Evolutionary conservation across 1,140 invertebrate species (phyloP).

Genomic region (Platyscapa corneri): DNA sequence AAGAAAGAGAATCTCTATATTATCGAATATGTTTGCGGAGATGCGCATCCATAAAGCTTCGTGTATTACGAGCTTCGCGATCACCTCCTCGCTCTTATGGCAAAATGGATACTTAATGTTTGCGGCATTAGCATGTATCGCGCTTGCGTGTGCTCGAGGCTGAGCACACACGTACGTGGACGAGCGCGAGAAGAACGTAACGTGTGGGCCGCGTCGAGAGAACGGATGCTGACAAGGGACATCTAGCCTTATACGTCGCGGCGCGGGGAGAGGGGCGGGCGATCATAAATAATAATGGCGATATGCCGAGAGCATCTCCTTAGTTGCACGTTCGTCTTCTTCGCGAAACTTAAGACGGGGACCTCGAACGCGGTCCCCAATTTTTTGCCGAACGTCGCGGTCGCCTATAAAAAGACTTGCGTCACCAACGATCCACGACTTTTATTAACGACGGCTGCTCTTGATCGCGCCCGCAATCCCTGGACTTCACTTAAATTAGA

Average conservation of each 20-base stretch:
- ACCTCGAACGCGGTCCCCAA: background rate
- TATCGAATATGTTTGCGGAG: background rate
- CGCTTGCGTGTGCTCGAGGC: background rate
- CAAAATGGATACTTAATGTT: constrained; percentile 34
- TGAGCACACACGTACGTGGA: constrained; percentile 43
- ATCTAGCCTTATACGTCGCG: constrained; percentile 55
- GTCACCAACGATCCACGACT: constrained; percentile 8
- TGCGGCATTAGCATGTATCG: constrained; percentile 19
- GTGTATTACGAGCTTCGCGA: background rate
- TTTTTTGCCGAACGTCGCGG: background rate
- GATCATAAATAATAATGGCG: constrained; percentile 70
- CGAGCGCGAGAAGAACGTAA: background rate
- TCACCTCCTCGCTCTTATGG: background rate
- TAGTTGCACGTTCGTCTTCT: background rate
- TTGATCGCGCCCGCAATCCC: constrained; percentile 33
- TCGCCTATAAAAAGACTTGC: background rate
- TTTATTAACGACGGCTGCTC: constrained; percentile 28
- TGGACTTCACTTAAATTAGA: constrained; percentile 31
- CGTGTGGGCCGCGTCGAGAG: constrained; percentile 60
- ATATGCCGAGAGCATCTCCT: background rate
- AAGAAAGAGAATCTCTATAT: constrained; percentile 24
- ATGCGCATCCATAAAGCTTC: background rate
- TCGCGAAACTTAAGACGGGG: background rate
- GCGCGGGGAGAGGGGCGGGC: constrained; percentile 37
- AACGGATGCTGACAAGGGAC: constrained; percentile 57